A percentile compares a stretch with the other conserved stretches of the same genome.
Evolutionary conservation across 2,888 invertebrate genomes (phyloP).

Genomic region (Carabus problematicus): DNA sequence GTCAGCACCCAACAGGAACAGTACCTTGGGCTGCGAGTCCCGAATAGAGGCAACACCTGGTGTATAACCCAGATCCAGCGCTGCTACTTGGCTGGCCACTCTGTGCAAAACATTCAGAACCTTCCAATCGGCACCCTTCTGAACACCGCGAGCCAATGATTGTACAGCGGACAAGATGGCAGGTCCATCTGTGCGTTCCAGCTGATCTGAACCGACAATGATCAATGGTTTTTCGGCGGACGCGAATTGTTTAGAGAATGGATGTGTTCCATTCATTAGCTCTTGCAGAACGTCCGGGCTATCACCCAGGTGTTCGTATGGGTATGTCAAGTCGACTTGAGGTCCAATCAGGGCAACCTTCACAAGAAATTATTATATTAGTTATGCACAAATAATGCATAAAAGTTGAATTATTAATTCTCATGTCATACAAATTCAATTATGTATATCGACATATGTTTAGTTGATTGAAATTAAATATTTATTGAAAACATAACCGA

Average conservation of each 20-base stretch:
- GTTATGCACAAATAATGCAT: not conserved
- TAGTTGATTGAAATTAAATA: not conserved
- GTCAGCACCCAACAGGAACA: slow-evolving; percentile 95
- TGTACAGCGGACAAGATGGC: slow-evolving; percentile 79
- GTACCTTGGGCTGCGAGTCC: slow-evolving; percentile 73
- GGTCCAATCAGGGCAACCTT: slow-evolving; percentile 86
- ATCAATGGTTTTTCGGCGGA: slow-evolving; percentile 88
- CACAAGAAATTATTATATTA: slow-evolving; percentile 53
- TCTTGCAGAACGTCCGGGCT: slow-evolving; percentile 76
- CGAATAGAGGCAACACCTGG: slow-evolving; percentile 71
- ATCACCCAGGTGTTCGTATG: slow-evolving; percentile 90
- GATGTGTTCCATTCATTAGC: slow-evolving; percentile 74
- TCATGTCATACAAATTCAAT: too few species aligned
- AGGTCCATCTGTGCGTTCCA: slow-evolving; percentile 80
- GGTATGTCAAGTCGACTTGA: slow-evolving; percentile 90
- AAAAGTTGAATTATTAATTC: not conserved
- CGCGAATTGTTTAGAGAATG: slow-evolving; percentile 72
- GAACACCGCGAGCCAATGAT: slow-evolving; percentile 70
- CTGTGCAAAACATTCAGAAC: slow-evolving; percentile 94
- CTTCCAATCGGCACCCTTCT: slow-evolving; percentile 67
- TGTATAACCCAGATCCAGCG: slow-evolving; percentile 92
- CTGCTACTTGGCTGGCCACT: slow-evolving; percentile 92
- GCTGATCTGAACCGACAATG: slow-evolving; percentile 86
- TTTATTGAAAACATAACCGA: not conserved
- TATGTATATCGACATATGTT: too few species aligned